These are phyloP conservation scores for Euzophera pinguis DNA, from an alignment of 2,888 invertebrate genomes.

Conservation along the genomic window DNA sequence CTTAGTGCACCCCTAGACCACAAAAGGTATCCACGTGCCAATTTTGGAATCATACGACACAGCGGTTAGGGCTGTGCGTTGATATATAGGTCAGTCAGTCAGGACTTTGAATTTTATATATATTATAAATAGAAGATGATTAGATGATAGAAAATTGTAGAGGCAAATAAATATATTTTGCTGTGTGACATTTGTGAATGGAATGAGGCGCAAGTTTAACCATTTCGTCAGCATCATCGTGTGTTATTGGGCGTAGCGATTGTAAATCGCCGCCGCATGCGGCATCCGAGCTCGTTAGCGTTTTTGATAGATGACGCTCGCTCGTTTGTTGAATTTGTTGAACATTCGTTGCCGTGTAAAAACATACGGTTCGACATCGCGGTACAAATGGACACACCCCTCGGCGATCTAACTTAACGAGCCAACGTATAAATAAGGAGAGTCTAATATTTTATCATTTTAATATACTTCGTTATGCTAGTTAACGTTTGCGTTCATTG, in stretches of 20 bases:
- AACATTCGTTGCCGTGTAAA: constrained; percentile 69
- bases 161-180: too few species aligned
- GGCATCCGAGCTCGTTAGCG: constrained; percentile 74
- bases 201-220: constrained; percentile 41
- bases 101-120: too few species aligned
- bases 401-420: constrained; percentile 76
- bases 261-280: constrained; percentile 62
- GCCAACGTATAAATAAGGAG: constrained; percentile 72
- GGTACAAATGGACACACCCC: constrained; percentile 75
- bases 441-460: constrained; percentile 63
- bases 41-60: too few species aligned
- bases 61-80: too few species aligned
- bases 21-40: too few species aligned
- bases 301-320: constrained; percentile 77
- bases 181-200: constrained; percentile 40
- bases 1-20: too few species aligned
- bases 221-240: constrained; percentile 64
- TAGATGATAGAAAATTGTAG: too few species aligned
- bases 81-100: too few species aligned
- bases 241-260: constrained; percentile 68
- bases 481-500: constrained; percentile 35
- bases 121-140: too few species aligned
- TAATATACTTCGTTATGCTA: constrained; percentile 43
- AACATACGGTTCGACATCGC: constrained; percentile 72
- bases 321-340: constrained; percentile 75